Base-by-base conservation (phyloP, 2,797 vertebrate species). In the Leuciscus waleckii region DNA sequence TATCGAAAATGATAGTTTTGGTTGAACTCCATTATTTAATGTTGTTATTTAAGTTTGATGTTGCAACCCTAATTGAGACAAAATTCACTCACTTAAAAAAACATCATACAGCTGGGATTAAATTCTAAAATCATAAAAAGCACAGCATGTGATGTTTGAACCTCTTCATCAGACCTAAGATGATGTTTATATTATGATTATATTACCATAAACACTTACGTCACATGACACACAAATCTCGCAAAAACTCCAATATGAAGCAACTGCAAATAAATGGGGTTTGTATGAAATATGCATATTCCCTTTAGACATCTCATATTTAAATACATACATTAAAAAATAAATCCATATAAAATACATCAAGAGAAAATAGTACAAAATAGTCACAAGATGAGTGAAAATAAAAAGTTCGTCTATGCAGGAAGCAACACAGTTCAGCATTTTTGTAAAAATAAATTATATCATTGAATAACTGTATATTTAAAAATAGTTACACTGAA, bases 321-420 rank as follows among this genome's bases (percentile, higher is more conserved):
- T 26, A 78, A 26, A 61, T 61, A 61, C n/a, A 78, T 43, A 19
- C 2, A 29, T 78, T 43, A 19, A n/a, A 75, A 61, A 61, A 61
- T 61, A 19, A 77, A 77, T 19, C 54, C 13, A 41, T 41, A 77
- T 61, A 26, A 61, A 78, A 78, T 26, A 78, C 11, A 78, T 58
- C 23, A 77, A 39, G 21, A 17, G 13, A 77, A 58, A 6, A 71
- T n/a, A 41, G 23, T 23, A 56, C 49, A 37, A 76, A 54, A 14
- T 58, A 77, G 32, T 39, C 19, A 56, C 7, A 56, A 37, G 23
- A 14, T 61, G 35, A 26, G 54, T n/a, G 32, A 29, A 29, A 41
- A 41, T 41, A 61, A 23, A 61, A 56, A 58, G 16, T 32, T 74
- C 0, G 10, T 19, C 73, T 37, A 5, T 11, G 29, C 49, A 54